A percentile compares a stretch with the other conserved stretches of the same genome.
Evolutionary conservation across 2,113 vertebrate species (phyloP).

Genomic region (Alligator mississippiensis): DNA sequence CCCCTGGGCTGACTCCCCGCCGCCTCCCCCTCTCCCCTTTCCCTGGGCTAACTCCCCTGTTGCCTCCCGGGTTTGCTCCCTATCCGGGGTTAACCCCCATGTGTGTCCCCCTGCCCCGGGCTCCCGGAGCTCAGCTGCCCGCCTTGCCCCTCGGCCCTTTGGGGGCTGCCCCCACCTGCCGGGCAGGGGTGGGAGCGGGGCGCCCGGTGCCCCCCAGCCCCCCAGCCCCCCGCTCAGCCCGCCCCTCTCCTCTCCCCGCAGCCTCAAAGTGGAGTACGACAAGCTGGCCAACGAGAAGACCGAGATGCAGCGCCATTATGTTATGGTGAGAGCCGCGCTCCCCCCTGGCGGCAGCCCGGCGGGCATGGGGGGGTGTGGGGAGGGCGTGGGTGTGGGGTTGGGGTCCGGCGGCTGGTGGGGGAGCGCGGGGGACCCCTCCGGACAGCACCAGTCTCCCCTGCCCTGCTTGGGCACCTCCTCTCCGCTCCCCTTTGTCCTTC

Average conservation of each 20-base stretch:
- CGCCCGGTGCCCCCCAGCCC: not conserved
- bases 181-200: not conserved
- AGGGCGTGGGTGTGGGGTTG: too few species aligned
- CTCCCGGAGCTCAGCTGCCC: too few species aligned
- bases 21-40: not conserved
- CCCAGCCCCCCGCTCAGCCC: not conserved
- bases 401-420: too few species aligned
- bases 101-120: too few species aligned
- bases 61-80: too few species aligned
- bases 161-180: not conserved
- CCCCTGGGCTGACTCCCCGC: not conserved
- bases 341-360: too few species aligned
- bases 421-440: too few species aligned
- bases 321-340: constrained; percentile 97
- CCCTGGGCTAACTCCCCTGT: too few species aligned
- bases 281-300: constrained; percentile 97
- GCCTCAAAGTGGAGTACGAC: constrained; percentile 95
- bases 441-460: not conserved
- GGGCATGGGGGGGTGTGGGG: too few species aligned
- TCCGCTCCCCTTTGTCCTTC: too few species aligned
- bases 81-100: too few species aligned
- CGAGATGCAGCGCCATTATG: constrained; percentile 97
- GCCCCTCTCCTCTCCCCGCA: constrained; percentile 4
- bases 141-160: too few species aligned
- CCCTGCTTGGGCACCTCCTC: not conserved